These are phyloP conservation scores for Acanthosepion lycidas DNA, from an alignment of 2,888 invertebrate species.

Conservation along the genomic window DNA sequence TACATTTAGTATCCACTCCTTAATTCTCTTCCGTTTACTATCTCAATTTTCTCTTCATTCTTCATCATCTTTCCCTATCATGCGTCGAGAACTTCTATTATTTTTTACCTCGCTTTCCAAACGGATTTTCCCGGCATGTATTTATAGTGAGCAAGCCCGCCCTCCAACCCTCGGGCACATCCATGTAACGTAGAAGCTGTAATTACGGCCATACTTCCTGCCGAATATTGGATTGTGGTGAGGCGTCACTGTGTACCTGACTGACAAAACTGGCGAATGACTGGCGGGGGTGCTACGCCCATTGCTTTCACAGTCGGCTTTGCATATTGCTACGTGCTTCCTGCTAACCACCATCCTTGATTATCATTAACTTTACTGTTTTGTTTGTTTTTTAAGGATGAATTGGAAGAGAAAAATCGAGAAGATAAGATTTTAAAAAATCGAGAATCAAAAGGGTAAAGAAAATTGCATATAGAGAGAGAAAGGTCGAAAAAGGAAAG, in stretches of 20 bases:
- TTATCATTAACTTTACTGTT: background rate
- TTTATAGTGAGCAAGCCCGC: background rate
- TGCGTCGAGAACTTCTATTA: background rate
- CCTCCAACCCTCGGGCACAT: slow-evolving; percentile 20
- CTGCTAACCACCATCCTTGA: slow-evolving; percentile 1
- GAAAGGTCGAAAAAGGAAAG: background rate
- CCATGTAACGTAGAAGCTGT: slow-evolving; percentile 20
- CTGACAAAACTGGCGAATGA: background rate
- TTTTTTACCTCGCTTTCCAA: slow-evolving; percentile 23
- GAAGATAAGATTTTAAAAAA: background rate
- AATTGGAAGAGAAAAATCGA: background rate
- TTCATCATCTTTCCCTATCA: background rate
- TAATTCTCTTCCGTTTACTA: background rate
- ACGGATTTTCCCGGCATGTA: background rate
- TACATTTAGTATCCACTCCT: background rate
- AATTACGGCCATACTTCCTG: slow-evolving; percentile 22
- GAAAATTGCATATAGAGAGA: background rate
- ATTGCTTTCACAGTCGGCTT: background rate
- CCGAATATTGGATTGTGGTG: background rate
- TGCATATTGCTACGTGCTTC: background rate
- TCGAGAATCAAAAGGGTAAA: background rate
- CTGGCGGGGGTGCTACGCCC: background rate
- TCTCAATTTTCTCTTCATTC: background rate
- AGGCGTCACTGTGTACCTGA: slow-evolving; percentile 21
- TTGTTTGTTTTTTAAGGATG: background rate